These are phyloP conservation scores for Marcusenius ussheri DNA, from an alignment of 2,113 vertebrate genomes.

Conservation along the genomic window DNA sequence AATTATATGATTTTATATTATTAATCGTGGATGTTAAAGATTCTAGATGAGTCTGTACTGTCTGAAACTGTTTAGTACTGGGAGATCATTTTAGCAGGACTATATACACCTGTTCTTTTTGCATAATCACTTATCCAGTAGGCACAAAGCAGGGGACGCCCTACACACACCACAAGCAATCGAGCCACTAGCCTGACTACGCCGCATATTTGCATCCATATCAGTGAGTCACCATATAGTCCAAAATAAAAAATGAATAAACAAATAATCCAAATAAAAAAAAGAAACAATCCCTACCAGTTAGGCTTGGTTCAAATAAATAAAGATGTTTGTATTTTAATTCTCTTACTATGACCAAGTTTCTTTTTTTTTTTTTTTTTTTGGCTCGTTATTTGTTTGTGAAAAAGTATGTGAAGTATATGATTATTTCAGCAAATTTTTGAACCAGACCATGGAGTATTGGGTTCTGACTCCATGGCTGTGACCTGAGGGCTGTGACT, in stretches of 20 bases:
- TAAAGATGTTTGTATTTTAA: background rate
- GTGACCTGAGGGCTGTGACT: background rate
- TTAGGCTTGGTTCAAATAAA: background rate
- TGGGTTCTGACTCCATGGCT: background rate
- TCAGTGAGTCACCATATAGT: background rate
- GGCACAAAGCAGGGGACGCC: background rate
- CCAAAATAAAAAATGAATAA: background rate
- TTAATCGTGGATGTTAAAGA: background rate
- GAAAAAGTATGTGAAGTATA: background rate
- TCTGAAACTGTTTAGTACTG: background rate
- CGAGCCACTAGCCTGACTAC: background rate
- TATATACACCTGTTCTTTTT: background rate
- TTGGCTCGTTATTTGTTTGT: background rate
- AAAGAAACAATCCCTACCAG: background rate
- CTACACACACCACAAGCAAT: background rate
- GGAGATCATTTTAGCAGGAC: background rate
- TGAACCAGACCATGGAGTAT: background rate
- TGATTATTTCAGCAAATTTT: background rate
- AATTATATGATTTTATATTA: background rate
- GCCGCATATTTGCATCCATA: background rate
- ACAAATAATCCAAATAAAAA: background rate
- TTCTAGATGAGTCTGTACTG: background rate
- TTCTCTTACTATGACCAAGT: background rate
- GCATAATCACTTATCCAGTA: background rate
- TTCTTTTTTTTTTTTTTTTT: background rate